Evolutionary conservation across 2,888 invertebrate genomes (phyloP).

Genomic region (Proisotoma minuta): DNA sequence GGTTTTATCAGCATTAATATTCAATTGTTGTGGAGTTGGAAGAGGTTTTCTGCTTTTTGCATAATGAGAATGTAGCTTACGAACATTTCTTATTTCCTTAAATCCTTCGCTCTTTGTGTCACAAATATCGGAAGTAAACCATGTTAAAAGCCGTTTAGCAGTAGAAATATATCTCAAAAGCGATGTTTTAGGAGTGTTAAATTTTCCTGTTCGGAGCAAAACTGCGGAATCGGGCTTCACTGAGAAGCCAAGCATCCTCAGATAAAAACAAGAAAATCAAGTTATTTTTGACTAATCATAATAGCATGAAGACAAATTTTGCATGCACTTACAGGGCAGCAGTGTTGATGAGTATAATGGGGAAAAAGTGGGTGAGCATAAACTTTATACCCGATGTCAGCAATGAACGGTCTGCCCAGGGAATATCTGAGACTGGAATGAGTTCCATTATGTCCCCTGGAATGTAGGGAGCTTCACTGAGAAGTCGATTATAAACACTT

Average conservation of each 20-base stretch:
- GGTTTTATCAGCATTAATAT: constrained; percentile 22
- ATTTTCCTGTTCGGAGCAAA: constrained; percentile 48
- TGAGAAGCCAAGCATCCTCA: constrained; percentile 36
- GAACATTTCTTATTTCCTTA: constrained; percentile 48
- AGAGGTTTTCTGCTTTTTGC: constrained; percentile 3
- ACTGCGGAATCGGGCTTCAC: constrained; percentile 34
- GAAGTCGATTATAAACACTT: constrained; percentile 20
- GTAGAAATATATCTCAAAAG: constrained; percentile 51
- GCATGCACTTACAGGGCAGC: too few species aligned
- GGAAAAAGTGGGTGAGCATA: constrained; percentile 19
- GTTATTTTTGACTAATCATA: too few species aligned
- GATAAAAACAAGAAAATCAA: too few species aligned
- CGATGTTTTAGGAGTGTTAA: constrained; percentile 49
- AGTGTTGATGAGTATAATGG: constrained; percentile 27
- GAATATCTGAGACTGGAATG: constrained; percentile 23
- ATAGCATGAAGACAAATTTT: too few species aligned
- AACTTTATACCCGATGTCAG: constrained; percentile 24
- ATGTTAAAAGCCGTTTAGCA: constrained; percentile 49
- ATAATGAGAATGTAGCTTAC: constrained; percentile 48
- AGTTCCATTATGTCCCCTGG: constrained; percentile 26
- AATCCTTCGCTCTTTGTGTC: constrained; percentile 45
- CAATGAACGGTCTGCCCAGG: constrained; percentile 33
- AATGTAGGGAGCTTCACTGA: constrained; percentile 33
- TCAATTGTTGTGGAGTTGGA: constrained; percentile 18
- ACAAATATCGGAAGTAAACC: constrained; percentile 51